phyloP scores from a whole-genome alignment of 2,797 vertebrate species.

The Liparis tanakae region DNA sequence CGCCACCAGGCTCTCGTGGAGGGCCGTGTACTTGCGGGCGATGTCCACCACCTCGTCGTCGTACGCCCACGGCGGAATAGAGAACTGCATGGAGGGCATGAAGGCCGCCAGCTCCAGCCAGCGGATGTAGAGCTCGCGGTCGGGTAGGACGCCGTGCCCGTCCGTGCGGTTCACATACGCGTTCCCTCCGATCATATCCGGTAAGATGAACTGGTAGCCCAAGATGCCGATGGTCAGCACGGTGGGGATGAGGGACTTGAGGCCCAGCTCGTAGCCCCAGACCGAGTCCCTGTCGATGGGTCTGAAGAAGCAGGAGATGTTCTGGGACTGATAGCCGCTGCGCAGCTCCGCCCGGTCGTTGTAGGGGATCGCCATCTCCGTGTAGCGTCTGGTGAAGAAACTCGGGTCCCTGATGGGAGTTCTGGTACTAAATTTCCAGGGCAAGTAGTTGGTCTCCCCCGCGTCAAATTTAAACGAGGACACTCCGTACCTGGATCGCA shows the following conservation, averaged over 20 bases:
- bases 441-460: constrained; percentile 93
- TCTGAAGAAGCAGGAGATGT: constrained; percentile 97
- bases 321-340: constrained; percentile 93
- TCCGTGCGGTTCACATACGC: constrained; percentile 82
- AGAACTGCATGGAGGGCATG: constrained; percentile 99
- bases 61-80: constrained; percentile 94
- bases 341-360: constrained; percentile 90
- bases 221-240: constrained; percentile 89
- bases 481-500: constrained; percentile 88
- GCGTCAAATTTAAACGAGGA: constrained; percentile 96
- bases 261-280: constrained; percentile 95
- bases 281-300: constrained; percentile 95
- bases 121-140: constrained; percentile 95
- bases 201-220: constrained; percentile 93
- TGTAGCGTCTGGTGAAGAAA: constrained; percentile 92
- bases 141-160: constrained; percentile 81
- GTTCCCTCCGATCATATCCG: constrained; percentile 94
- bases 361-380: constrained; percentile 91
- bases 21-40: constrained; percentile 88
- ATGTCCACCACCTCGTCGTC: constrained; percentile 93
- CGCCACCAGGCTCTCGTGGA: constrained; percentile 91
- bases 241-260: constrained; percentile 95
- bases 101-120: constrained; percentile 97
- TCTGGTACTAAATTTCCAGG: constrained; percentile 90
- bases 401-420: constrained; percentile 88